These are phyloP conservation scores for Melinaea menophilus DNA, from an alignment of 2,888 invertebrate species.

Conservation along the genomic window DNA sequence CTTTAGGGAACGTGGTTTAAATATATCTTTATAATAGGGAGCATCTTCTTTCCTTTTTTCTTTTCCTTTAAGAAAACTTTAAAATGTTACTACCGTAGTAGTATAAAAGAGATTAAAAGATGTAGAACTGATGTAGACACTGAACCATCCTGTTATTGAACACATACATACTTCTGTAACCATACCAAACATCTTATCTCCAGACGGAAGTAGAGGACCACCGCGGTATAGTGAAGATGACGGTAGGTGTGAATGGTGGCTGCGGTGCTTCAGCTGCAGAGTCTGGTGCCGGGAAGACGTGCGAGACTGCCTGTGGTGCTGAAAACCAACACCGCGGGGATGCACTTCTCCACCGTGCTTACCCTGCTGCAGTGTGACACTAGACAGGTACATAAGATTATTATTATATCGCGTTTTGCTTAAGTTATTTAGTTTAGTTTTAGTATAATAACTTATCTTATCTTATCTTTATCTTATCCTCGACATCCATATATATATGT, in stretches of 20 bases:
- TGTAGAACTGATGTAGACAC: no score
- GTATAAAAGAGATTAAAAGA: no score
- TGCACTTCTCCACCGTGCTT: conserved; percentile 62
- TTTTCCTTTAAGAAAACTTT: no score
- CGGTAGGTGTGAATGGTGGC: conserved; percentile 58
- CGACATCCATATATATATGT: conserved; percentile 36
- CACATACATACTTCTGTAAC: not conserved
- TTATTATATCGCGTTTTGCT: no score
- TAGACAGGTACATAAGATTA: conserved; percentile 48
- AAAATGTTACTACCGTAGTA: no score
- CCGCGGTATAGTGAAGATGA: conserved; percentile 61
- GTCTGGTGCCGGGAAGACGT: conserved; percentile 49
- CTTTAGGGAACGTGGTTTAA: not conserved
- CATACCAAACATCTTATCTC: conserved; percentile 3
- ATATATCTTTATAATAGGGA: not conserved
- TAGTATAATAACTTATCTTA: no score
- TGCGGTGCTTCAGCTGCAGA: conserved; percentile 58
- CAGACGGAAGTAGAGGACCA: conserved; percentile 67
- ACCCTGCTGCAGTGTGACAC: conserved; percentile 60
- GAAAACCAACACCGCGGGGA: conserved; percentile 61
- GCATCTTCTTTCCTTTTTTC: no score
- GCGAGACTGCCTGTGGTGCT: conserved; percentile 62
- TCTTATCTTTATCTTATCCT: no score
- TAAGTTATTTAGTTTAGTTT: no score
- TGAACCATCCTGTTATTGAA: no score